Percentiles rank a stretch among this genome's conserved stretches.
Evolutionary conservation across 1,140 invertebrate species (phyloP).

Genomic region (Nebria ingens): DNA sequence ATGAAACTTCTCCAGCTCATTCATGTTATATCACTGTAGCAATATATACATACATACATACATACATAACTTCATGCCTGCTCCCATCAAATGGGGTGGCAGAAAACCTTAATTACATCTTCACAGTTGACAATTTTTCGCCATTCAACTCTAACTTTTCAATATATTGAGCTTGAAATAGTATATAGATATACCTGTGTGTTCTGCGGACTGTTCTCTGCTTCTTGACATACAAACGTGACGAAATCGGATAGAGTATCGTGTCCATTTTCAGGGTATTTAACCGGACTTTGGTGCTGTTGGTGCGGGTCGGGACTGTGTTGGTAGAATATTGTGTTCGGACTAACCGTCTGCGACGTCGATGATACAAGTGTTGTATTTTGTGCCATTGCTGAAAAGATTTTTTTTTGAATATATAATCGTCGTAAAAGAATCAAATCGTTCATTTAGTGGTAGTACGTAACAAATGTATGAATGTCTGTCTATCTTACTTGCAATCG

Average conservation of each 20-base stretch:
- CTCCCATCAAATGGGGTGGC: too few species aligned
- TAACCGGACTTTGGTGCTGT: slow-evolving; percentile 40
- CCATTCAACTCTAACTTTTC: too few species aligned
- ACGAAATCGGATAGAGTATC: slow-evolving; percentile 93
- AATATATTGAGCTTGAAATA: neutral
- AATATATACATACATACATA: too few species aligned
- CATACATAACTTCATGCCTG: too few species aligned
- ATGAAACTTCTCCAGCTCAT: neutral
- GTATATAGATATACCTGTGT: slow-evolving; percentile 54
- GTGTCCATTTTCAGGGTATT: slow-evolving; percentile 72
- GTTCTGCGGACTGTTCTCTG: slow-evolving; percentile 68
- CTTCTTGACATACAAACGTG: slow-evolving; percentile 91
- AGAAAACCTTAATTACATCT: too few species aligned
- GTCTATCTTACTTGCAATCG: slow-evolving; percentile 1
- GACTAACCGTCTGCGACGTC: slow-evolving; percentile 36
- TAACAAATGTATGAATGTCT: neutral
- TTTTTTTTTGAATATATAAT: too few species aligned
- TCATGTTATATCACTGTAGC: too few species aligned
- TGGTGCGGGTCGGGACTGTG: slow-evolving; percentile 35
- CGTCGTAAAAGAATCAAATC: neutral
- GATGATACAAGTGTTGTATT: slow-evolving; percentile 34
- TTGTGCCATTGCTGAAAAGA: slow-evolving; percentile 32
- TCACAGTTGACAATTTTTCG: too few species aligned
- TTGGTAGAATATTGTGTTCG: slow-evolving; percentile 39
- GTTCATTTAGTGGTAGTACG: neutral